Evolutionary conservation across 2,888 invertebrate genomes (phyloP), one percentile per base, ranked within the genome.

Genomic region (Physocephala rufipes): DNA sequence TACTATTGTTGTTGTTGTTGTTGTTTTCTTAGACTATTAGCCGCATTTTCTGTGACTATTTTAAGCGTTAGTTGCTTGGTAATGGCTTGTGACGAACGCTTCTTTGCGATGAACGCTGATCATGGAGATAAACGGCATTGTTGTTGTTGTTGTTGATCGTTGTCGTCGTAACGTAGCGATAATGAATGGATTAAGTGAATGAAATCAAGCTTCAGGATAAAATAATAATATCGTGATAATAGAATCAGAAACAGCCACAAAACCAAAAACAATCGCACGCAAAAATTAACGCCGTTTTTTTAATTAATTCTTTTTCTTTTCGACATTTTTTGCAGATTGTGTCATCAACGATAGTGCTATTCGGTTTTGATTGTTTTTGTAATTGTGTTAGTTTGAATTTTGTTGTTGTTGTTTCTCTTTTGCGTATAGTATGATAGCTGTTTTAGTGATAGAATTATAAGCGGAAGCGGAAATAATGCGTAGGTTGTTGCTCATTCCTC

Each of bases 381-480:
- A 16, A 36, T 45, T 19, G 30, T 26, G 64, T 16, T 24, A 16
- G 26, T 53, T 53, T 61, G 30, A 36, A 55, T 71, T 26, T 13
- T 62, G 49, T 28, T 61, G 19, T 15, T 55, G 26, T 5, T 49
- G 66, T 47, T 21, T 36, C 16, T 53, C 13, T 19, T 21, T 15
- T 19, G 2, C 9, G 36, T 36, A 36, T 9, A 9, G 36, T 36
- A 36, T 21, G 21, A 24, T 30, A 19, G 36, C 43, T 28, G 12
- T 59, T 59, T 67, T 47, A 59, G 13, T 21, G 64, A 36, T 36
- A 36, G 43, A 67, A n/a, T 28, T 13, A 45, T 58, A 47, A 75
- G 74, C 79, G 81, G 82, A 82, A 81, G 74, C 80, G 81, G 81
- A 82, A 78, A 77, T 76, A 62, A 15, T 58, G 63, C 63, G 73